Base-by-base conservation (phyloP, 2,888 invertebrate genomes). In the Amblyjoppa fuscipennis region DNA sequence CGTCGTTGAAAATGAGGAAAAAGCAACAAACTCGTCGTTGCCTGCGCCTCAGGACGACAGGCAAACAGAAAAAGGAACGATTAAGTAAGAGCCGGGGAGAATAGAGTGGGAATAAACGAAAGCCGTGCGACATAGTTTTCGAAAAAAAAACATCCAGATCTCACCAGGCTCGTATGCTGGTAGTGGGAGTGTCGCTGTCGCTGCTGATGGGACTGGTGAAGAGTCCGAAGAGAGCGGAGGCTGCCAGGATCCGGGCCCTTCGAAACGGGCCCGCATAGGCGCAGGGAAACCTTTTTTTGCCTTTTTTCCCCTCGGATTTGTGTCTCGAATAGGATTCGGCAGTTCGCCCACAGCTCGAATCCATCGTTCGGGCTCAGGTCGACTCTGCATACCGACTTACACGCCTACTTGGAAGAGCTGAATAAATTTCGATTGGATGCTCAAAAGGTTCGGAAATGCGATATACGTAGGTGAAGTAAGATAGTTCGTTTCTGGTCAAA, bases 211-310 rank as follows among this genome's bases (percentile, higher is more conserved):
- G 75, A n/a, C 49, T 31, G 28, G 34, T 16, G 45, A 31, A 13
- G 80, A 70, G 83, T 70, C 83, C 68, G 61, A 73, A 83, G 59
- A 83, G 80, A 85, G 84, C 76, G 86, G 85, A 87, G 83, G 70
- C 80, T 61, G 78, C 68, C 85, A 91, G 90, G 90, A 90, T 91
- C 89, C 90, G 90, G 91, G 89, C 89, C 86, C 87, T 85, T 88
- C 86, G 84, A 84, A 76, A 77, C 28, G 80, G 75, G 34, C 64
- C 83, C 64, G 66, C 90, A 90, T 77, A 83, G 88, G 89, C 89
- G 90, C 87, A 87, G 81, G 34, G 20, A 2, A 25, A 45, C 61
- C 11, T 53, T 70, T 73, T 71, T 77, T 25, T 34, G 11, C 6
- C n/a, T 45, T 53, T 77, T 66, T 34, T 41, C 11, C 6, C 34